Percentiles rank a stretch among this genome's conserved stretches.
Conservation (phyloP, 2,797 vertebrate genomes). For the Phoeniculus purpureus region DNA sequence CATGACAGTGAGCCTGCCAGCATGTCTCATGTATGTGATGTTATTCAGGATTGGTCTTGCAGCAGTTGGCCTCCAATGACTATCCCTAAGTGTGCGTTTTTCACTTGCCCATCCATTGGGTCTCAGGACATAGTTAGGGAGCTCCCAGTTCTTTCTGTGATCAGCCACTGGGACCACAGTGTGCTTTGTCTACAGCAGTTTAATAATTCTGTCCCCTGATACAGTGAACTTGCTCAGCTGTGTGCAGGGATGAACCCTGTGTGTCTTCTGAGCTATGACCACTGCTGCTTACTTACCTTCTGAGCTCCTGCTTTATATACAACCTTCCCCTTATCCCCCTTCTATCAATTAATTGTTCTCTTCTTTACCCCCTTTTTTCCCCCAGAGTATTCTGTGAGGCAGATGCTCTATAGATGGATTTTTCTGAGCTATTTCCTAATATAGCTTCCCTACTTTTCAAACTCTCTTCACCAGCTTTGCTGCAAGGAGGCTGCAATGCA, state of each 20-base stretch:
- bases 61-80: not conserved
- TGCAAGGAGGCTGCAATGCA: not conserved
- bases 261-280: not conserved
- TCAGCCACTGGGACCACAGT: not conserved
- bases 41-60: accelerated
- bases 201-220: not conserved
- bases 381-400: not conserved
- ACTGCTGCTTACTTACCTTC: not conserved
- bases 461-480: not conserved
- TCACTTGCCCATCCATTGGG: not conserved
- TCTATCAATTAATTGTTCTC: not conserved
- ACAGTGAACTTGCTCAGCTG: not conserved
- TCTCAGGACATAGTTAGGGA: not conserved
- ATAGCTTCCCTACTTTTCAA: not conserved
- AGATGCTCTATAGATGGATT: not conserved
- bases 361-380: not conserved
- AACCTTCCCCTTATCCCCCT: not conserved
- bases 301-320: not conserved
- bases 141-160: not conserved
- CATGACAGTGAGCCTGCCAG: not conserved
- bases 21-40: accelerated
- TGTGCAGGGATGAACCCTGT: not conserved
- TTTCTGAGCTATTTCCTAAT: not conserved
- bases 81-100: not conserved
- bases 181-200: not conserved